Evolutionary conservation across 2,888 invertebrate species (phyloP), one percentile per base, ranked within the genome.

Genomic region (Stenodema calcarata): DNA sequence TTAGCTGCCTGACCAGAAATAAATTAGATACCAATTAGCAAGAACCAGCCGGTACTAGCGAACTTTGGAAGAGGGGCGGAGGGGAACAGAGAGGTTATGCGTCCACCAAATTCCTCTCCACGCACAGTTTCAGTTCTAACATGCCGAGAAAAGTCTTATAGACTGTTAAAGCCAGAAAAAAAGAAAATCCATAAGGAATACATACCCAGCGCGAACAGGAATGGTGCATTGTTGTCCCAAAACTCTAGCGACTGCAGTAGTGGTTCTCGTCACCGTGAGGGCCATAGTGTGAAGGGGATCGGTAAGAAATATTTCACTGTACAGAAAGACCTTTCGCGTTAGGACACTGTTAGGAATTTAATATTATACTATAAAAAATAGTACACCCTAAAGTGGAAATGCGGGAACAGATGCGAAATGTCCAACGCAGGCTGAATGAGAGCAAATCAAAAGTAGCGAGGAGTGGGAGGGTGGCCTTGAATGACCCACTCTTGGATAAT

Each of bases 141-240:
- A n/a, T n/a, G n/a, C n/a, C n/a, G n/a, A n/a, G n/a, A n/a, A n/a
- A n/a, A n/a, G n/a, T n/a, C n/a, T n/a, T n/a, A n/a, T n/a, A n/a
- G n/a, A n/a, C n/a, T n/a, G n/a, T n/a, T n/a, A n/a, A n/a, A n/a
- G n/a, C n/a, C n/a, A n/a, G n/a, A 35, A 16, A 79, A n/a, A 76
- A 76, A 76, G 3, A 30, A 2, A 76, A n/a, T 76, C 12, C 3
- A 47, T 79, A 79, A n/a, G 11, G 41, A 41, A 9, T 12, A 27
- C 82, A 35, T 27, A 82, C 82, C 82, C 82, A n/a, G 82, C 82
- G n/a, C 82, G 82, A 23, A 69, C 18, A 12, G 82, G 62, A n/a
- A 69, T 16, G 41, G 30, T 11, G 70, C 82, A 82, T 70, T 82
- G 80, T 18, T 81, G 82, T 30, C 82, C 82, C 14, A 82, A 9